These are phyloP conservation scores for Catonia carolina DNA, from an alignment of 2,888 invertebrate species.

Conservation along the genomic window DNA sequence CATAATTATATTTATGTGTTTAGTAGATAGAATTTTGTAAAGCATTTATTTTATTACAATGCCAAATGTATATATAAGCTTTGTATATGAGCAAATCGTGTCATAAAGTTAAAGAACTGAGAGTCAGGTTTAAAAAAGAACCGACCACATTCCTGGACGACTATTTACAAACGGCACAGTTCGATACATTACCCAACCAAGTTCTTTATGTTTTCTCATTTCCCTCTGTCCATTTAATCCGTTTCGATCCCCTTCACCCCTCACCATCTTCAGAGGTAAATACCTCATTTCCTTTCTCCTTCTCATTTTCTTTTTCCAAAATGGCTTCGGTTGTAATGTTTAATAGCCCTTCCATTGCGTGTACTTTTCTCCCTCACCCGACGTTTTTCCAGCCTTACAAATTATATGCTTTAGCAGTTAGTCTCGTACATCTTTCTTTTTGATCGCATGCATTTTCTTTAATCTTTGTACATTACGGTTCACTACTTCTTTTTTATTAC, in stretches of 20 bases:
- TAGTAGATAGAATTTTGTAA: too few species aligned
- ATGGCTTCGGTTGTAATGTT: constrained; percentile 1
- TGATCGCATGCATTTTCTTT: background rate
- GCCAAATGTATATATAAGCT: too few species aligned
- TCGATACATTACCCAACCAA: background rate
- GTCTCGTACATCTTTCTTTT: constrained; percentile 6
- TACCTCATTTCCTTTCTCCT: constrained; percentile 4
- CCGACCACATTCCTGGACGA: too few species aligned
- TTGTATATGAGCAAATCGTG: too few species aligned
- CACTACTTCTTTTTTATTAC: too few species aligned
- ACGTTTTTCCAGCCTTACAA: background rate
- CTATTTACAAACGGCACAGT: too few species aligned
- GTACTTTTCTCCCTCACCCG: background rate
- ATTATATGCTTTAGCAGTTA: constrained; percentile 7
- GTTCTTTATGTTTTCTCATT: constrained; percentile 5
- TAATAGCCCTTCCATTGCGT: constrained; percentile 11
- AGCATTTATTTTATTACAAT: too few species aligned
- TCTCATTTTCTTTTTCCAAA: constrained; percentile 1
- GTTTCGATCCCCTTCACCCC: background rate
- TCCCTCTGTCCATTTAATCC: constrained; percentile 14
- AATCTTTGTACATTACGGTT: constrained; percentile 5
- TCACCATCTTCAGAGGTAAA: background rate
- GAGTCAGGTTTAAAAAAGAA: too few species aligned
- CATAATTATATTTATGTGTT: too few species aligned
- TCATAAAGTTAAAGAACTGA: too few species aligned